These are phyloP conservation scores for Drosophila dives DNA, from an alignment of 2,888 invertebrate genomes.

Conservation along the genomic window DNA sequence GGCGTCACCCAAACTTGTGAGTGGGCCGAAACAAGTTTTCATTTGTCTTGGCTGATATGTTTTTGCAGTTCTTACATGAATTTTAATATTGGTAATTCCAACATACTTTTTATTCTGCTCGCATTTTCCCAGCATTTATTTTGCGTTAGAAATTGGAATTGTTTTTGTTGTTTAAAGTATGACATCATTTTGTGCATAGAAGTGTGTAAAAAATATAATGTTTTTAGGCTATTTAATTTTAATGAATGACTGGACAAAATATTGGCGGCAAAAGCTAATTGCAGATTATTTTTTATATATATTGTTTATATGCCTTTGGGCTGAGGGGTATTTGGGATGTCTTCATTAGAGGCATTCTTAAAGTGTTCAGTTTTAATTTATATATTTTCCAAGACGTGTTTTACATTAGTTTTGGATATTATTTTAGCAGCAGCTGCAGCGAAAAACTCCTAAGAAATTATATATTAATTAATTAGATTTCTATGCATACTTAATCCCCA, in stretches of 20 bases:
- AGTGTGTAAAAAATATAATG: slow-evolving; percentile 7
- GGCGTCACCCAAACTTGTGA: slow-evolving; percentile 24
- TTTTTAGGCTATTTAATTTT: slow-evolving; percentile 4
- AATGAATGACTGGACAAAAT: background rate
- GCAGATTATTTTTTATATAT: background rate
- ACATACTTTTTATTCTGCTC: background rate
- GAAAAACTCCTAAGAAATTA: background rate
- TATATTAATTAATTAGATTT: background rate
- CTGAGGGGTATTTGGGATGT: no score
- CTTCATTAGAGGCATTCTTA: background rate
- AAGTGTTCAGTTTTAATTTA: background rate
- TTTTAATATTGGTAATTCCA: slow-evolving; percentile 12
- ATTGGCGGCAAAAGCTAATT: background rate
- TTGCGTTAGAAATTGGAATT: slow-evolving; percentile 21
- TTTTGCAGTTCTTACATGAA: slow-evolving; percentile 5
- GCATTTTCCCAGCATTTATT: slow-evolving; percentile 28
- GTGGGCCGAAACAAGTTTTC: slow-evolving; percentile 55
- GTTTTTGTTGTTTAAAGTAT: slow-evolving; percentile 2
- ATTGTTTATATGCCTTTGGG: background rate
- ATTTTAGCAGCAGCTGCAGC: background rate
- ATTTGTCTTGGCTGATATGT: slow-evolving; percentile 33
- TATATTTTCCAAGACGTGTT: background rate
- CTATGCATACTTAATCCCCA: slow-evolving; percentile 21
- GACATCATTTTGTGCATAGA: slow-evolving; percentile 37
- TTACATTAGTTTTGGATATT: no score